Evolutionary conservation across 2,797 vertebrate species (phyloP).

Genomic region (Heteromormyrus szaboi): DNA sequence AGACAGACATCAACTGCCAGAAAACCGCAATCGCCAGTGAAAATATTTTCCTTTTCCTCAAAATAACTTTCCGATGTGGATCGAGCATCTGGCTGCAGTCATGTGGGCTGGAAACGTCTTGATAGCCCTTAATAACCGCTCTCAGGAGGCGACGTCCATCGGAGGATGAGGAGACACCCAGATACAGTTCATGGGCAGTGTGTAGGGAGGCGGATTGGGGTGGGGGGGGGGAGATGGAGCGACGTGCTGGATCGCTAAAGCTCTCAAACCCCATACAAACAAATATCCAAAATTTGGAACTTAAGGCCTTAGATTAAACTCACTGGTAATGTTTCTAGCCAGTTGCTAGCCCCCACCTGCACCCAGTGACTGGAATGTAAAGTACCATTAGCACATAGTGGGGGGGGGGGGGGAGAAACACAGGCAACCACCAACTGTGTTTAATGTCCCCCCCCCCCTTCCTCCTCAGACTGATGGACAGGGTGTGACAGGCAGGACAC

Average conservation of each 20-base stretch:
- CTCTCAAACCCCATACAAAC: background rate
- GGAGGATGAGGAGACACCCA: background rate
- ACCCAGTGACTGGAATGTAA: background rate
- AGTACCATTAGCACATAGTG: background rate
- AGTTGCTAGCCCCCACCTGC: background rate
- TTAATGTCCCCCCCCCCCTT: background rate
- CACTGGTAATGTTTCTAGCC: too few relatives aligned
- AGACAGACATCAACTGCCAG: constrained; percentile 4
- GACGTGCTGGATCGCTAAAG: background rate
- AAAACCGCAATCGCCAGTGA: constrained; percentile 2
- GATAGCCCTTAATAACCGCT: constrained; percentile 1
- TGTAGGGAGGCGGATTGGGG: background rate
- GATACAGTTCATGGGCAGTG: background rate
- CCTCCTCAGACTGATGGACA: constrained; percentile 8
- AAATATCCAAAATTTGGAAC: background rate
- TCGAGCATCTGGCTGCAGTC: background rate
- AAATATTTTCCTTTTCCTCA: constrained; percentile 7
- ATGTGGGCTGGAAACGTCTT: background rate
- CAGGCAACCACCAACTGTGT: background rate
- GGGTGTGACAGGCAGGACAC: constrained; percentile 31
- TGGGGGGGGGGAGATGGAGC: background rate
- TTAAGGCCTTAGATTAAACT: background rate
- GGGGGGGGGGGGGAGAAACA: background rate
- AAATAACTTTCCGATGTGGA: background rate
- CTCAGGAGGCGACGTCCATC: background rate